Conservation (phyloP, 2,113 vertebrate genomes). For the Electrona antarctica region DNA sequence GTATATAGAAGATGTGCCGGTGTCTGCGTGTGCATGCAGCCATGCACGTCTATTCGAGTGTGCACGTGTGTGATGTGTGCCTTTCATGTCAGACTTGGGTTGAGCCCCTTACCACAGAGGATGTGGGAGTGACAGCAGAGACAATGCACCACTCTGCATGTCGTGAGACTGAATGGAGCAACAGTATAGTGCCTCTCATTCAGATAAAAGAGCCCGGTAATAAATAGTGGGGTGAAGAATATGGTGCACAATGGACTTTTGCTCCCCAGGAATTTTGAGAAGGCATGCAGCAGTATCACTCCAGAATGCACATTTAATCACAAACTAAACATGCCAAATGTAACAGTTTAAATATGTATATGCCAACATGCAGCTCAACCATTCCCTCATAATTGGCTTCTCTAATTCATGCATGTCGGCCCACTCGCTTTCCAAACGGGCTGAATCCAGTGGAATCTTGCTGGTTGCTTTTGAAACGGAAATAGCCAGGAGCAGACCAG, state of each 20-base stretch:
- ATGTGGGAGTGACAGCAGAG: slow-evolving; percentile 71
- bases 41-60: neutral
- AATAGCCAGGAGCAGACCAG: slow-evolving; percentile 58
- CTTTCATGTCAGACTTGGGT: slow-evolving; percentile 59
- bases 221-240: slow-evolving; percentile 45
- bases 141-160: slow-evolving; percentile 56
- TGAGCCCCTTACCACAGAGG: slow-evolving; percentile 72
- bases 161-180: slow-evolving; percentile 7
- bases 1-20: no score
- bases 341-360: slow-evolving; percentile 25
- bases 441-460: slow-evolving; percentile 67
- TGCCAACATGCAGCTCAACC: slow-evolving; percentile 36
- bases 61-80: slow-evolving; percentile 26
- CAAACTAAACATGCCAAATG: slow-evolving; percentile 21
- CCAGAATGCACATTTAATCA: slow-evolving; percentile 12
- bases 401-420: slow-evolving; percentile 31
- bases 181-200: slow-evolving; percentile 24
- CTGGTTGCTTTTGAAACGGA: slow-evolving; percentile 63
- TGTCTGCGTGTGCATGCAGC: no score
- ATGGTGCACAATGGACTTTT: neutral
- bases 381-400: slow-evolving; percentile 60
- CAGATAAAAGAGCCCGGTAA: slow-evolving; percentile 52
- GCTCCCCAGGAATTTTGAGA: neutral
- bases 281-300: neutral
- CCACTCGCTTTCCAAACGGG: slow-evolving; percentile 44